Conservation (phyloP, 2,888 invertebrate genomes). For the Beris chalybata region DNA sequence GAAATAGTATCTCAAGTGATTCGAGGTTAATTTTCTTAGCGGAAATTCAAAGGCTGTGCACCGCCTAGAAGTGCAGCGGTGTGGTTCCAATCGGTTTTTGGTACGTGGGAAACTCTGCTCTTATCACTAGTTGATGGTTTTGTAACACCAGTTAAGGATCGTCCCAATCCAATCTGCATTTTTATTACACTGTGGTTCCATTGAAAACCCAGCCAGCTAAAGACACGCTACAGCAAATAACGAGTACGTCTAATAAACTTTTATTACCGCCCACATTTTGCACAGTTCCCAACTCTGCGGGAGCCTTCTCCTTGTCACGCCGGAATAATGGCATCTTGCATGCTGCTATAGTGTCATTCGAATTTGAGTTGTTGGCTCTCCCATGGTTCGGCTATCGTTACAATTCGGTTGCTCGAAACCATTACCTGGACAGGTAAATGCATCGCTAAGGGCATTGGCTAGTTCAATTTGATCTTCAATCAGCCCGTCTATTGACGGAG, state of each 20-base stretch:
- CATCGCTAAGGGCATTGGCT: background rate
- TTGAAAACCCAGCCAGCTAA: too few relatives aligned
- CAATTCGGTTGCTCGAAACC: background rate
- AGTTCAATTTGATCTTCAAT: constrained; percentile 12
- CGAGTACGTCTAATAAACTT: background rate
- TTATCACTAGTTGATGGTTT: too few relatives aligned
- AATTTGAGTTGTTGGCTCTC: background rate
- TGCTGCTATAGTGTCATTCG: constrained; percentile 4
- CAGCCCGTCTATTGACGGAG: background rate
- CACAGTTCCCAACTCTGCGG: constrained; percentile 9
- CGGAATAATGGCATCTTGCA: background rate
- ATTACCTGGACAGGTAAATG: background rate
- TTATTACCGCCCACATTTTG: constrained; percentile 19
- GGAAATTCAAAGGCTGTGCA: too few relatives aligned
- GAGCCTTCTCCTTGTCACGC: constrained; percentile 8
- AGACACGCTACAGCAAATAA: too few relatives aligned
- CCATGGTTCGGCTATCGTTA: background rate
- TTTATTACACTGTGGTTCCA: too few relatives aligned
- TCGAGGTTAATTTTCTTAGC: too few relatives aligned
- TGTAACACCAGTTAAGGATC: too few relatives aligned
- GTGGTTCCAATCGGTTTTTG: too few relatives aligned
- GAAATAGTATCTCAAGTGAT: too few relatives aligned
- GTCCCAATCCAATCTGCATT: too few relatives aligned
- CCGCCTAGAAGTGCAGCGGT: too few relatives aligned
- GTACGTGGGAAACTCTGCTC: too few relatives aligned